phyloP scores from a whole-genome alignment of 2,113 vertebrate species.

The Cyphomyrus plagiostoma region DNA sequence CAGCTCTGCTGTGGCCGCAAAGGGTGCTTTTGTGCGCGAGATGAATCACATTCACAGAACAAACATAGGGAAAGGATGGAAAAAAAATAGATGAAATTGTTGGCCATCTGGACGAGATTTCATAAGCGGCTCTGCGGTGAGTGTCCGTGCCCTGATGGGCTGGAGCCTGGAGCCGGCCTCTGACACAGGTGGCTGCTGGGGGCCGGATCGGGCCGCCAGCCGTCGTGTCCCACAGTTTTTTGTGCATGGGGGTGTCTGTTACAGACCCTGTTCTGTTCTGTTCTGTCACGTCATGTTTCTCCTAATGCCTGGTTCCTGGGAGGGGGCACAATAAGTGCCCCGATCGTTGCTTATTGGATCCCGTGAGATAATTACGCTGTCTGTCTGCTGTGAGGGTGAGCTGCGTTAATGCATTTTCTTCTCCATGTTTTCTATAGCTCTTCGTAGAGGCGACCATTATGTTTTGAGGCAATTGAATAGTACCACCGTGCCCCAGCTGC shows the following conservation, averaged over 20 bases:
- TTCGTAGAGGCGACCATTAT: neutral
- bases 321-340: neutral
- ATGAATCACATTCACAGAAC: slow-evolving; percentile 14
- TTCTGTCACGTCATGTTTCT: neutral
- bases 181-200: slow-evolving; percentile 1
- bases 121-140: neutral
- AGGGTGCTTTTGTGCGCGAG: neutral
- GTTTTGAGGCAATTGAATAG: neutral
- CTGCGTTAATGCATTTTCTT: neutral
- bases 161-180: neutral
- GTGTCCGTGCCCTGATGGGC: neutral
- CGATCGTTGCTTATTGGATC: neutral
- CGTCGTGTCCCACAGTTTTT: neutral
- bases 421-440: neutral
- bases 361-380: neutral
- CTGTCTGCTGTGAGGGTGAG: neutral
- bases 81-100: neutral
- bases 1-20: neutral
- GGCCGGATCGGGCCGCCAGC: neutral
- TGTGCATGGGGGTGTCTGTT: neutral
- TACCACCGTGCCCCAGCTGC: neutral
- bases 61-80: neutral
- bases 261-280: neutral
- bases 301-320: neutral
- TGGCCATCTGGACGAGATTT: slow-evolving; percentile 13